Evolutionary conservation across 2,113 vertebrate species (phyloP), one percentile per base, ranked within the genome.

Genomic region (Panthera tigris): DNA sequence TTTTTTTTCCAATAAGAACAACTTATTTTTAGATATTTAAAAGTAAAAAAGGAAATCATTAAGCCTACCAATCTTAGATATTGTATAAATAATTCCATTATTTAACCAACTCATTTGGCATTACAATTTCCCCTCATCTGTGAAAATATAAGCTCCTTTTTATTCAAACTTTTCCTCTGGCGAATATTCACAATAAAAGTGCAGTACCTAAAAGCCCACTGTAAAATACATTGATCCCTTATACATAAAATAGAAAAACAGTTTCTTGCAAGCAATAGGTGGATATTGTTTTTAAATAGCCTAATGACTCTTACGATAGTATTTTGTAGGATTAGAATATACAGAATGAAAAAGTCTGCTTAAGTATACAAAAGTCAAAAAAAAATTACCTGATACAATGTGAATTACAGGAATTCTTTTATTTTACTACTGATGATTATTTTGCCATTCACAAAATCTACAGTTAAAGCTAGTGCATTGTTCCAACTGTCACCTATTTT

Each of bases 381-480:
- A 31, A 68, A 95, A 78, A 73, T 48, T 52, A 29, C 16, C 4
- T 95, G 10, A 81, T 52, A 69, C 13, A 94, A 50, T 61, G 95
- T 98, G 94, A 98, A 96, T 97, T 96, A 98, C 98, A 89, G 65
- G 41, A 78, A 2, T 98, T 98, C 91, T 96, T 97, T 97, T 39
- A 16, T 96, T 68, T 95, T 95, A 52, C 93, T 85, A 94, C 94
- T 97, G 92, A 97, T 97, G 94, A 97, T 66, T 68, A 91, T 98
- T 97, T 96, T 97, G 36, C 88, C 94, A 98, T 98, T 98, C 97
- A 98, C 94, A 98, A 98, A 98, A 94, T 92, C 82, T 94, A 78
- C 96, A 98, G 97, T 98, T 98, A 97, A 96, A 98, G 91, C 74
- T 91, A 85, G 65, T 83, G 88, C 31, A 76, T 89, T 94, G 57